Evolutionary conservation across 2,888 invertebrate genomes (phyloP).

Genomic region (Mallateleia sp.): DNA sequence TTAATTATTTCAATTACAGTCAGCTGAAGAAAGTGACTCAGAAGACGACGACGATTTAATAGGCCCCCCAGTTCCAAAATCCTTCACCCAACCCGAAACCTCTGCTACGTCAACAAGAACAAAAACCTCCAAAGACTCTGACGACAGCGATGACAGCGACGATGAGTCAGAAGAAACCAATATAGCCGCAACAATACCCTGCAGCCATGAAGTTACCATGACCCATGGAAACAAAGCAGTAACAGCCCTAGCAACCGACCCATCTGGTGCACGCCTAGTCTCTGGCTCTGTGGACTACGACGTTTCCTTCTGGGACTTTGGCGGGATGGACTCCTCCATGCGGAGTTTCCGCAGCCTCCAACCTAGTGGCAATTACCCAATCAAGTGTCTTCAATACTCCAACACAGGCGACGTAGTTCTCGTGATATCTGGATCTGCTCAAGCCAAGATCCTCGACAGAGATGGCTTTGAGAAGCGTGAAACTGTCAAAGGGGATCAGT

Average conservation of each 20-base stretch:
- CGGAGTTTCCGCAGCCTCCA: constrained; percentile 98
- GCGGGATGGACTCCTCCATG: constrained; percentile 98
- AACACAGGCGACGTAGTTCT: constrained; percentile 98
- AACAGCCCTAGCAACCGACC: constrained; percentile 97
- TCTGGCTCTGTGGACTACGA: constrained; percentile 99
- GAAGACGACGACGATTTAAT: constrained; percentile 80
- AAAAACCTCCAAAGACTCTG: no score
- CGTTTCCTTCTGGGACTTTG: constrained; percentile 99
- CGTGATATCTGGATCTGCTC: constrained; percentile 97
- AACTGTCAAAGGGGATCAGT: constrained; percentile 99
- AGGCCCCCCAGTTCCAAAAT: constrained; percentile 85
- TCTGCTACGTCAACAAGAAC: constrained; percentile 12
- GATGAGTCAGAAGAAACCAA: constrained; percentile 26
- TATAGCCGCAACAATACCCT: constrained; percentile 92
- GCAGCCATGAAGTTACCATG: constrained; percentile 95
- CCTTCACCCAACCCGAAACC: constrained; percentile 12
- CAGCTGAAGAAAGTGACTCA: not conserved
- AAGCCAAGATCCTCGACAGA: constrained; percentile 98
- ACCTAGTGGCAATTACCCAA: constrained; percentile 98
- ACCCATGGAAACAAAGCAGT: constrained; percentile 97
- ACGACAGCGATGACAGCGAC: constrained; percentile 86
- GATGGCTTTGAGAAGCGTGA: constrained; percentile 98
- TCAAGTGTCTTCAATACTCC: constrained; percentile 97
- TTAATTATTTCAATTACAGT: not conserved
- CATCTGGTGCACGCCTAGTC: constrained; percentile 97